phyloP scores from a whole-genome alignment of 2,113 vertebrate genomes.

The Herpailurus yagouaroundi region DNA sequence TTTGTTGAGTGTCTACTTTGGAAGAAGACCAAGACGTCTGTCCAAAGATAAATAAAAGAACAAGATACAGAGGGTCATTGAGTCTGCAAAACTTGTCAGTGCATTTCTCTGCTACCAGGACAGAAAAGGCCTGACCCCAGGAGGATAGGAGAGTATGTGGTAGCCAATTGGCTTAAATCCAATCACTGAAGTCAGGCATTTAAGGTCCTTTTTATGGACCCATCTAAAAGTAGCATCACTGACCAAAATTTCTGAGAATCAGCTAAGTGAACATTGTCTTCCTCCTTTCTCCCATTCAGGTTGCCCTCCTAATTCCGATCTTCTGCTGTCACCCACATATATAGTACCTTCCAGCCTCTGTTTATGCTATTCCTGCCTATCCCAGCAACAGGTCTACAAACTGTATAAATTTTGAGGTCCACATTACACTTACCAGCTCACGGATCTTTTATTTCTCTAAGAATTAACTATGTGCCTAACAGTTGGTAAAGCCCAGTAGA shows the following conservation, averaged over 20 bases:
- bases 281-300: not conserved
- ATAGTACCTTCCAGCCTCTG: not conserved
- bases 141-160: not conserved
- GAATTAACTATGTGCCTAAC: not conserved
- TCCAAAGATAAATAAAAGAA: not conserved
- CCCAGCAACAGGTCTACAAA: not conserved
- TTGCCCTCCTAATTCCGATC: not conserved
- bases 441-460: not conserved
- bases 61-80: not conserved
- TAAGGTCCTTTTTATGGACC: not conserved
- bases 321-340: not conserved
- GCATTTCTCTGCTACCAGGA: not conserved
- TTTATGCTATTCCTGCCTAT: not conserved
- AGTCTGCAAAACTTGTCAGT: not conserved
- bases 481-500: not conserved
- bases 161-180: not conserved
- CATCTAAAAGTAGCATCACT: not conserved
- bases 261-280: not conserved
- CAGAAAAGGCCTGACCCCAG: not conserved
- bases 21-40: not conserved
- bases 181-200: not conserved
- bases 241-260: not conserved
- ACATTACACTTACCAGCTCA: not conserved
- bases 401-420: not conserved
- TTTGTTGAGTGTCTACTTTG: not conserved